A percentile compares a stretch with the other conserved stretches of the same genome.
Evolutionary conservation across 1,140 invertebrate genomes (phyloP).

Genomic region (silkworm (Bombyx mori)): ASM3026992v2 NC_085129.1:2054501-2055000

Average conservation of each 20-base stretch:
- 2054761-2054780: too few species aligned
- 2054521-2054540: conserved; percentile 20
- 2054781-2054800: too few species aligned
- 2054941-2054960: background rate
- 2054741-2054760: too few species aligned
- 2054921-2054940: background rate
- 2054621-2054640: conserved; percentile 49
- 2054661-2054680: background rate
- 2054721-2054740: too few species aligned
- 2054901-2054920: conserved; percentile 18
- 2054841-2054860: conserved; percentile 3
- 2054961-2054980: background rate
- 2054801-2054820: background rate
- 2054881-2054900: conserved; percentile 27
- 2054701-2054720: too few species aligned
- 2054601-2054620: conserved; percentile 60
- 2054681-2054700: background rate
- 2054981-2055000: too few species aligned
- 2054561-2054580: conserved; percentile 59
- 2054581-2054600: conserved; percentile 59
- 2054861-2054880: conserved; percentile 5
- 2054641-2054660: conserved; percentile 20
- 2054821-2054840: background rate
- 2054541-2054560: conserved; percentile 33
- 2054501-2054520: conserved; percentile 12